phyloP scores from a whole-genome alignment of 2,888 invertebrate genomes.

The Platycheirus rosarum region DNA sequence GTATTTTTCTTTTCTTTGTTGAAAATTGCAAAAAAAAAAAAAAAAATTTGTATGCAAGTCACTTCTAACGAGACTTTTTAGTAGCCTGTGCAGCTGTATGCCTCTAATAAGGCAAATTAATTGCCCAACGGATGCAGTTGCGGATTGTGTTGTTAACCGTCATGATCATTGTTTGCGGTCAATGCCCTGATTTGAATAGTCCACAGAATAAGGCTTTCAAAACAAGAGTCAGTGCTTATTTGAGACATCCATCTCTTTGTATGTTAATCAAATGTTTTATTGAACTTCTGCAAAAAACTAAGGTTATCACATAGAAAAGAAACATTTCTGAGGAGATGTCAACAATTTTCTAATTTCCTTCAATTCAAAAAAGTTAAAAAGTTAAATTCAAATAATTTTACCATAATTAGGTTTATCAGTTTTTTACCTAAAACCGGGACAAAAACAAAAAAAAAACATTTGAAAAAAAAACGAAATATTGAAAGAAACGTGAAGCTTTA shows the following conservation, averaged over 20 bases:
- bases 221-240: constrained; percentile 4
- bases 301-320: constrained; percentile 56
- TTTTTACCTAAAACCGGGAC: too few relatives aligned
- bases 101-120: constrained; percentile 45
- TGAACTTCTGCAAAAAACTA: constrained; percentile 14
- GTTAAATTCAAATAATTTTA: too few relatives aligned
- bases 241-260: constrained; percentile 38
- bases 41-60: constrained; percentile 57
- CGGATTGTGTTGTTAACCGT: constrained; percentile 20
- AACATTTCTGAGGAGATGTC: too few relatives aligned
- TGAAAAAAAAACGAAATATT: too few relatives aligned
- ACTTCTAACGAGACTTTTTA: constrained; percentile 22
- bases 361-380: too few relatives aligned
- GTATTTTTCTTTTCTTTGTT: constrained; percentile 30
- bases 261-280: constrained; percentile 39
- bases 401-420: too few relatives aligned
- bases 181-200: constrained; percentile 41
- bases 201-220: neutral
- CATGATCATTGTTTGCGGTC: constrained; percentile 37
- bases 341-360: too few relatives aligned
- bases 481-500: too few relatives aligned
- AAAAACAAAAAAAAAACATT: too few relatives aligned
- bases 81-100: constrained; percentile 5
- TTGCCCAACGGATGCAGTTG: constrained; percentile 41
- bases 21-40: constrained; percentile 13